Base-by-base conservation (phyloP, 1,140 invertebrate species). In the Proctacanthus coquilletti region DNA sequence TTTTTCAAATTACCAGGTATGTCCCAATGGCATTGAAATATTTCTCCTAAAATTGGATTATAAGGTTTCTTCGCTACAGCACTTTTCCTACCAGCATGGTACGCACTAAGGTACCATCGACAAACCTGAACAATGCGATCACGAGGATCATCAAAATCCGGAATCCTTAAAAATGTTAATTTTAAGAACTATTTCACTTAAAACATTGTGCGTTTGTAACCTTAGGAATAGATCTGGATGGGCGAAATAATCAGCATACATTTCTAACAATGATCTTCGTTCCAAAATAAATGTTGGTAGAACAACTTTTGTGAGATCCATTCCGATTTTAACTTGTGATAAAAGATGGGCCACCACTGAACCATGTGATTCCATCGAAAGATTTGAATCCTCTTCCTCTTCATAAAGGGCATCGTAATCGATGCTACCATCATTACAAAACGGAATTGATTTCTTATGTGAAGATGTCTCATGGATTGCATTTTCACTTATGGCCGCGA, bases 201-300 rank as follows among this genome's bases (percentile, higher is more conserved):
- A 34, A 6, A 1, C 3, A 10, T 11, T 1, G 3, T 39, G 18
- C 19, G 21, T 10, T 39, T 31, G 70, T 69, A 68, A 95, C 92
- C 79, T 84, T 40, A 93, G 72, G 63, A 98, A 91, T 48, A 96
- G 74, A 64, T 97, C 88, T 1, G 91, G 87, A 72, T 97, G 93
- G 17, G 92, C 89, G 68, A 97, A 97, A 56, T 94, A 97, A 69
- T 97, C 92, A 11, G 91, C 86, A 56, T 97, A 92, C 85, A 96
- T 97, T 65, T 97, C 94, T 25, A 98, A 65, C 23, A 98, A 71
- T 2, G 93, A 97, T 42, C 93, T 71, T 47, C 89, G 74, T 56
- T 98, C 94, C 46, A 98, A 64, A 44, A 96, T 95, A 54, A 96
- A 96, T 10, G 87, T 93, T n/a, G 92, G 92, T 40, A 97, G 62